Conservation (phyloP, 92 coral and sea anemone genomes). For the Desmophyllum pertusum region DNA sequence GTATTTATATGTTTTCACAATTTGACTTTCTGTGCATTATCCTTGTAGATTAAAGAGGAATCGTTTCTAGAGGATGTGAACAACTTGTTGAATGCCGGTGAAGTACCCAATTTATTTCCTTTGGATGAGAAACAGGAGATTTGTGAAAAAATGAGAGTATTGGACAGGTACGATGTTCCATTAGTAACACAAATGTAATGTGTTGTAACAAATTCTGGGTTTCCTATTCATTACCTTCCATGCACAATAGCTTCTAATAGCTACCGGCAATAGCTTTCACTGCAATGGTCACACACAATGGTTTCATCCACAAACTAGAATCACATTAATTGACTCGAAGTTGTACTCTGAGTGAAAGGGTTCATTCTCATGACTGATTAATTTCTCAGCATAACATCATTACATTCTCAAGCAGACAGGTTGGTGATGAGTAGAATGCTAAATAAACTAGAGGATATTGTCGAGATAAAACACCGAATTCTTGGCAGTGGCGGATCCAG, state of each 20-base stretch:
- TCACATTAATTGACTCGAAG: no score
- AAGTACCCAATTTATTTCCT: conserved; percentile 96
- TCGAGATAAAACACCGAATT: background rate
- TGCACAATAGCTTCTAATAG: no score
- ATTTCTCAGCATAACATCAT: no score
- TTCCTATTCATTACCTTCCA: background rate
- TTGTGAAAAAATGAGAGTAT: conserved; percentile 95
- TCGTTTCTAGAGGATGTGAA: conserved; percentile 97
- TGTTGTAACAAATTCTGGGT: background rate
- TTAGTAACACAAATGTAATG: background rate
- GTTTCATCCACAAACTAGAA: background rate
- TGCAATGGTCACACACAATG: background rate
- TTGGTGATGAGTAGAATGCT: no score
- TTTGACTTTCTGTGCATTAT: background rate
- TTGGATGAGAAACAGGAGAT: conserved; percentile 98
- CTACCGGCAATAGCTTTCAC: background rate
- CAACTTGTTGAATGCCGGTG: conserved; percentile 97
- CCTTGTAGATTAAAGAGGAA: conserved; percentile 87
- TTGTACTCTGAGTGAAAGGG: no score
- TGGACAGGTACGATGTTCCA: conserved; percentile 79
- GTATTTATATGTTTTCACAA: background rate
- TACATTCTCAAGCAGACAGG: no score
- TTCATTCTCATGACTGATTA: no score
- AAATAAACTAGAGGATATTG: no score
- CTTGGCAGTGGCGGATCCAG: background rate